Percentiles rank a stretch among this genome's conserved stretches.
These are phyloP conservation scores for Oceanodroma tethys DNA, from an alignment of 2,113 vertebrate species.

Conservation along the genomic window DNA sequence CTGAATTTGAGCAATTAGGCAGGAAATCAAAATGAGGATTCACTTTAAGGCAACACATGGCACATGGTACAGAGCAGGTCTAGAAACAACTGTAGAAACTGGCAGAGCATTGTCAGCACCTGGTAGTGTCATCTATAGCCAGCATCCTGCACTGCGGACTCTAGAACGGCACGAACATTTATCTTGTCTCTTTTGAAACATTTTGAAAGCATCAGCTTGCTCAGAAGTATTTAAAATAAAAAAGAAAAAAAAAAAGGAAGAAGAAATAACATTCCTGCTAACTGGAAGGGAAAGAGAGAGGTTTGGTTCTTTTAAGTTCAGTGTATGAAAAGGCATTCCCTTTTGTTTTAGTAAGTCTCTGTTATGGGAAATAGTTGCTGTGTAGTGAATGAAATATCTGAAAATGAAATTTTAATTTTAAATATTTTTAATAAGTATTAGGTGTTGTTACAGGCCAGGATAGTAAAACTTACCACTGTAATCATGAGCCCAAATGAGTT, in stretches of 20 bases:
- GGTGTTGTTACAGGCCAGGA: background rate
- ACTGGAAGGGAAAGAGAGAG: background rate
- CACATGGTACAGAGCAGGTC: background rate
- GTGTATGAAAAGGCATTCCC: background rate
- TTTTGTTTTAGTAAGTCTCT: background rate
- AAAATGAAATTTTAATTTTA: background rate
- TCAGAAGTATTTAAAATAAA: background rate
- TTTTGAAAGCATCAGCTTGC: background rate
- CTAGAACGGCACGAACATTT: background rate
- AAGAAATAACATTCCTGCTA: background rate
- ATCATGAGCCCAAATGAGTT: background rate
- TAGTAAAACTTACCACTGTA: background rate
- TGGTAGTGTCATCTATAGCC: background rate
- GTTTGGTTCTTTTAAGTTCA: background rate
- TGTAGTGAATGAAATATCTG: background rate
- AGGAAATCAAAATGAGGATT: slow-evolving; percentile 4
- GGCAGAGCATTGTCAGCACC: background rate
- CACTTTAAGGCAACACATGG: background rate
- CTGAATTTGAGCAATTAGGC: slow-evolving; percentile 7
- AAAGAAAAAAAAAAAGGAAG: too few species aligned
- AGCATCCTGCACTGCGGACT: background rate
- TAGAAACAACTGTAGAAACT: background rate
- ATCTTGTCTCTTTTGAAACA: background rate
- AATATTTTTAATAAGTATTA: background rate
- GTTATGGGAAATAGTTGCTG: background rate